These are phyloP conservation scores for Triops cancriformis DNA, from an alignment of 1,140 invertebrate species.

Conservation along the genomic window DNA sequence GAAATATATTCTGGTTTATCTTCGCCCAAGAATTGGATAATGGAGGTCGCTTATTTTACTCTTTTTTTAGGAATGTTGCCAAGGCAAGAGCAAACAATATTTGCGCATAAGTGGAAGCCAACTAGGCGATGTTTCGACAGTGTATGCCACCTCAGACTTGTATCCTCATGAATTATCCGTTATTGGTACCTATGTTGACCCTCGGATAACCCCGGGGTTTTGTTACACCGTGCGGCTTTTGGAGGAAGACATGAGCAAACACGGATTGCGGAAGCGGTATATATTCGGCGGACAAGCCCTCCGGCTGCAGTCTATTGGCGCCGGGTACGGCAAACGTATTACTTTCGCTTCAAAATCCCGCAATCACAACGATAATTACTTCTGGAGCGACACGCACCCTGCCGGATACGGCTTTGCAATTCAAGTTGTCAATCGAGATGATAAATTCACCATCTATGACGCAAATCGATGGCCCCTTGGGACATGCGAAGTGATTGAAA, in stretches of 20 bases:
- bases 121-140: background rate
- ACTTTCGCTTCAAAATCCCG: conserved; percentile 58
- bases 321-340: conserved; percentile 62
- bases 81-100: background rate
- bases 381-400: conserved; percentile 64
- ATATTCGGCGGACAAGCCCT: conserved; percentile 54
- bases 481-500: conserved; percentile 50
- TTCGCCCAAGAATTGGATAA: background rate
- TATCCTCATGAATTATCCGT: background rate
- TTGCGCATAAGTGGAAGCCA: background rate
- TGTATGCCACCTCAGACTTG: background rate
- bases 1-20: no score
- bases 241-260: background rate
- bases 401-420: conserved; percentile 64
- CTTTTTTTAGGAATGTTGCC: background rate
- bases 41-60: background rate
- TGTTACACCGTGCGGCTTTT: background rate
- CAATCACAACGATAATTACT: conserved; percentile 60
- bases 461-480: conserved; percentile 52
- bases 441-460: conserved; percentile 60
- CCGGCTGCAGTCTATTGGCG: conserved; percentile 56
- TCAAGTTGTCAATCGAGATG: conserved; percentile 55
- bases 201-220: background rate
- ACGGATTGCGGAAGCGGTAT: conserved; percentile 30
- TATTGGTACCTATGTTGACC: background rate